These are phyloP conservation scores for Colinus virginianus DNA, from an alignment of 2,113 vertebrate species.

Conservation along the genomic window DNA sequence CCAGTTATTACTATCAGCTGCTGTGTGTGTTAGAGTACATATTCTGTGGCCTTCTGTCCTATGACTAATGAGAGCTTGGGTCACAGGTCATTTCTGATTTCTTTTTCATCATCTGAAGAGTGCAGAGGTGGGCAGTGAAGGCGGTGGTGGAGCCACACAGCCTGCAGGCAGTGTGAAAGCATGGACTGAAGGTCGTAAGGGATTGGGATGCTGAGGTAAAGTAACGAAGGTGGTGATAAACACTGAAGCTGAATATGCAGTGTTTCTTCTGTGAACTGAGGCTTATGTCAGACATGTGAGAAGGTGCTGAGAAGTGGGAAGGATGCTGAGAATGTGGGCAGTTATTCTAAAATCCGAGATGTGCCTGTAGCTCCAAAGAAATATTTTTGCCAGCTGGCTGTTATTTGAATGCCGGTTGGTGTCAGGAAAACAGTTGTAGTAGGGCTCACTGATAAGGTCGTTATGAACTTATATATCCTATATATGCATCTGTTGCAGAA, in stretches of 20 bases:
- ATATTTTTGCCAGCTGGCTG: background rate
- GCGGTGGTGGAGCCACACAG: background rate
- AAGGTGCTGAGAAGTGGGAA: background rate
- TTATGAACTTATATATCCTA: slow-evolving; percentile 28
- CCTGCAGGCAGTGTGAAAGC: background rate
- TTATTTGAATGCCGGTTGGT: slow-evolving; percentile 22
- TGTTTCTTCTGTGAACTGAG: background rate
- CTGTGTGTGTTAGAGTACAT: background rate
- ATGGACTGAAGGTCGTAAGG: background rate
- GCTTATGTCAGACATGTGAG: background rate
- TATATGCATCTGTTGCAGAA: slow-evolving; percentile 32
- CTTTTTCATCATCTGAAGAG: background rate
- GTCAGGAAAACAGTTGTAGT: slow-evolving; percentile 7
- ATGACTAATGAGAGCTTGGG: background rate
- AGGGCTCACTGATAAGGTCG: slow-evolving; percentile 61
- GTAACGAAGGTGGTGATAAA: background rate
- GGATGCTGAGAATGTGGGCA: background rate
- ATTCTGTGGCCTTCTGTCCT: background rate
- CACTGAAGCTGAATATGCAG: background rate
- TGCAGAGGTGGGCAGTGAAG: background rate
- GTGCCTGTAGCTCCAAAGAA: background rate
- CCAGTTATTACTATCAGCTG: background rate
- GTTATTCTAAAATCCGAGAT: background rate
- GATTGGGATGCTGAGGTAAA: background rate
- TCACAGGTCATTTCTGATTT: background rate